Conservation (phyloP, 2,888 invertebrate genomes). For the Drosophila birchii region DNA sequence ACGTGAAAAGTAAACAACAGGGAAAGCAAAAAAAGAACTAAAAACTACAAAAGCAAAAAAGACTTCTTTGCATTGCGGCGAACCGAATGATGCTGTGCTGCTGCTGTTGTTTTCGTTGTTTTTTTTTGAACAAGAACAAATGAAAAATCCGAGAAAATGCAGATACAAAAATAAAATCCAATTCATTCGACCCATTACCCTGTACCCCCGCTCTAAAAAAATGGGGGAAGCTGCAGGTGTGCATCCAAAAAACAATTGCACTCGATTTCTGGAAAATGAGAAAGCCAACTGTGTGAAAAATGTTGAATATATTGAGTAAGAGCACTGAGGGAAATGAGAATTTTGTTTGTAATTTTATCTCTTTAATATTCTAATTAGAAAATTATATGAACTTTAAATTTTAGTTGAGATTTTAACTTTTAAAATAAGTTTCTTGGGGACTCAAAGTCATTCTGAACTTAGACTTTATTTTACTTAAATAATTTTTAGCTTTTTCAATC, state of each 20-base stretch:
- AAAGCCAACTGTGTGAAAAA: conserved; percentile 29
- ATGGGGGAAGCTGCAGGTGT: conserved; percentile 35
- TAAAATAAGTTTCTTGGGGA: background rate
- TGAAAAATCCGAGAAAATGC: conserved; percentile 54
- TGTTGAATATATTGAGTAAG: background rate
- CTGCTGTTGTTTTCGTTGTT: background rate
- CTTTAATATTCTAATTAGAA: background rate
- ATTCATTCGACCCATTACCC: conserved; percentile 11
- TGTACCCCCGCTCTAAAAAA: background rate
- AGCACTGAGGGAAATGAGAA: background rate
- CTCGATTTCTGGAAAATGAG: conserved; percentile 67
- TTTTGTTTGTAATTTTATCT: background rate
- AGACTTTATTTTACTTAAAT: background rate
- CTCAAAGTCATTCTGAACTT: background rate
- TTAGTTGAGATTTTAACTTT: background rate
- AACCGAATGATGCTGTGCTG: conserved; percentile 55
- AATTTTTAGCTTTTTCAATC: background rate
- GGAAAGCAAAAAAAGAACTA: conserved; percentile 24
- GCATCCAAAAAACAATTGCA: conserved; percentile 56
- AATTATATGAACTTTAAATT: background rate
- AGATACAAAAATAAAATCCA: conserved; percentile 67
- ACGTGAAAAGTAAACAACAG: conserved; percentile 70
- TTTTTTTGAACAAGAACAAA: conserved; percentile 14
- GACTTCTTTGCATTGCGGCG: conserved; percentile 56
- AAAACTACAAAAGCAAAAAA: conserved; percentile 26